Evolutionary conservation across 2,888 invertebrate genomes (phyloP).

Genomic region (Temnothorax unifasciatus): DNA sequence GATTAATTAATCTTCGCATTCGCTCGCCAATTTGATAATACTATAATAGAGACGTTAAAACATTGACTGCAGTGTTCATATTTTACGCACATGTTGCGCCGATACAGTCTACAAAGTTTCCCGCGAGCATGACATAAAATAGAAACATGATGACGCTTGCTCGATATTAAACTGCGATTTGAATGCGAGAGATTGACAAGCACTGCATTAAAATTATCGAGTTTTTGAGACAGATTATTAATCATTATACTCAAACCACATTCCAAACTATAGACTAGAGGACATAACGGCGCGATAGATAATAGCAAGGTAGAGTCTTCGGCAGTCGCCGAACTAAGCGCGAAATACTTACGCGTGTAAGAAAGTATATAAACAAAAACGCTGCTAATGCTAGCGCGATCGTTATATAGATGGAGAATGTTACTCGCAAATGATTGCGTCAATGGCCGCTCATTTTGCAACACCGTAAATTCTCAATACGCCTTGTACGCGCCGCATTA

Average conservation of each 20-base stretch:
- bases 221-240: constrained; percentile 65
- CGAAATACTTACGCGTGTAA: constrained; percentile 32
- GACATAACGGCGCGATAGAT: constrained; percentile 66
- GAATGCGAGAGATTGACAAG: constrained; percentile 47
- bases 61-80: background rate
- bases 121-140: background rate
- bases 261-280: constrained; percentile 64
- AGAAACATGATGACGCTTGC: background rate
- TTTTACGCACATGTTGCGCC: background rate
- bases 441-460: constrained; percentile 22
- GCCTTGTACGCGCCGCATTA: constrained; percentile 12
- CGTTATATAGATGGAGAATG: constrained; percentile 30
- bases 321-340: constrained; percentile 55
- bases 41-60: constrained; percentile 5
- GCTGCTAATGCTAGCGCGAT: background rate
- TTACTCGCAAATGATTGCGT: constrained; percentile 31
- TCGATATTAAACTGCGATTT: constrained; percentile 13
- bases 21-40: background rate
- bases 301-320: constrained; percentile 60
- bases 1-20: constrained; percentile 14
- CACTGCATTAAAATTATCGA: constrained; percentile 56
- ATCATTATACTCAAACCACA: constrained; percentile 66
- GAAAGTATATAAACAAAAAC: constrained; percentile 34
- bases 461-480: constrained; percentile 44
- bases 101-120: background rate